Evolutionary conservation across 1,140 invertebrate genomes (phyloP).

Genomic region (Globodera rostochiensis): DNA sequence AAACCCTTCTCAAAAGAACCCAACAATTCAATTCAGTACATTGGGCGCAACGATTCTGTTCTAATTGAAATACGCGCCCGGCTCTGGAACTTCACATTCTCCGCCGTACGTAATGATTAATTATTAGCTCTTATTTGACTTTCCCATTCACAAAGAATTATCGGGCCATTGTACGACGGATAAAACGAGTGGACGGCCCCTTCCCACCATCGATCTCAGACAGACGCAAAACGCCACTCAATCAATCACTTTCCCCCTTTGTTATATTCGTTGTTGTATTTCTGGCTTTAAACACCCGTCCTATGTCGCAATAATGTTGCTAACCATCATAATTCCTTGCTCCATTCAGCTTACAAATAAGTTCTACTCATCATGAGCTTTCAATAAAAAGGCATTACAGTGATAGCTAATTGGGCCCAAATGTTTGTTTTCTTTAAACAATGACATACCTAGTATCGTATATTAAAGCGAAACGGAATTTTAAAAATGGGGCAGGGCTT

Average conservation of each 20-base stretch:
- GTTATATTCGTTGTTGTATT: constrained; percentile 1
- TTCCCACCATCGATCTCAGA: neutral
- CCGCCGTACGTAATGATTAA: constrained; percentile 35
- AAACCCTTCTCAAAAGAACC: neutral
- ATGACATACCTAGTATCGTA: too few relatives aligned
- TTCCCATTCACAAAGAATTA: constrained; percentile 44
- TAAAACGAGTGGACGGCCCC: neutral
- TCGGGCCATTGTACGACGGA: constrained; percentile 31
- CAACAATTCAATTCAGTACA: constrained; percentile 28
- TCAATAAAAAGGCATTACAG: too few relatives aligned
- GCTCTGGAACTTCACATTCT: constrained; percentile 52
- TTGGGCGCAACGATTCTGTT: constrained; percentile 50
- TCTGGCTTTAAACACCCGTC: neutral
- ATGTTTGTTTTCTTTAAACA: too few relatives aligned
- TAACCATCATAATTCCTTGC: too few relatives aligned
- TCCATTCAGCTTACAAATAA: too few relatives aligned
- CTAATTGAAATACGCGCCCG: constrained; percentile 50
- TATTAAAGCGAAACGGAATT: too few relatives aligned
- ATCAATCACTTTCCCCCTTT: neutral
- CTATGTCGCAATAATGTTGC: too few relatives aligned
- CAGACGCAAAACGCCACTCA: neutral
- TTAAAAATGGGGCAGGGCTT: too few relatives aligned
- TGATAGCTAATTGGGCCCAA: too few relatives aligned
- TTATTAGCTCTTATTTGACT: neutral
- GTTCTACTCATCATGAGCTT: too few relatives aligned